phyloP scores from a whole-genome alignment of 2,113 vertebrate species.

The Illadopsis cleaveri region DNA sequence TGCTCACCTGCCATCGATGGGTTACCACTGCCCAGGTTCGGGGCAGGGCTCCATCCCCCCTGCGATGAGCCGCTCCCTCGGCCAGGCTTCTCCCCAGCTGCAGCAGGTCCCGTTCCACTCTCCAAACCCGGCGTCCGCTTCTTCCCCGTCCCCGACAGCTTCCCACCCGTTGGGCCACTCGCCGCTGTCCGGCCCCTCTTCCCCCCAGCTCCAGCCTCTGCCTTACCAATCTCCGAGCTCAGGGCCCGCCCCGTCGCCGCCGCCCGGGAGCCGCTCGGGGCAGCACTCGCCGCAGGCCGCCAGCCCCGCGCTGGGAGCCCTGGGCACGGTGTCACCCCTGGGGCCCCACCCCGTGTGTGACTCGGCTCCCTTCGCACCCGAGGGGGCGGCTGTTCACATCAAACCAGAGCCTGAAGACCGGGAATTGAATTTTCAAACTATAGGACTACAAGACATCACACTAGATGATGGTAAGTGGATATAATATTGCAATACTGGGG shows the following conservation, averaged over 20 bases:
- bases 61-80: constrained; percentile 73
- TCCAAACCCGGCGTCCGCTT: constrained; percentile 81
- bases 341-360: constrained; percentile 77
- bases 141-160: constrained; percentile 83
- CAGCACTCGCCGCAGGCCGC: constrained; percentile 88
- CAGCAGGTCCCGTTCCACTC: constrained; percentile 86
- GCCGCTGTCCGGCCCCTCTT: constrained; percentile 90
- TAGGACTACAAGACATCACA: constrained; percentile 97
- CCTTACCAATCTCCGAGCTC: constrained; percentile 91
- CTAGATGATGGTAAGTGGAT: constrained; percentile 94
- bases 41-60: constrained; percentile 78
- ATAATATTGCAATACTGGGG: not conserved
- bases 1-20: constrained; percentile 82
- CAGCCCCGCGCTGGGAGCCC: constrained; percentile 79
- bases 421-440: constrained; percentile 91
- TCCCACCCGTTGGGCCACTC: constrained; percentile 84
- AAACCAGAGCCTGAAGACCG: constrained; percentile 93
- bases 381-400: constrained; percentile 83
- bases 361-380: constrained; percentile 82
- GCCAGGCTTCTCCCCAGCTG: constrained; percentile 84
- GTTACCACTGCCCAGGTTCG: constrained; percentile 83
- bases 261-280: constrained; percentile 82
- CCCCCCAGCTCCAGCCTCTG: constrained; percentile 90
- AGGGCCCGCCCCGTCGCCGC: constrained; percentile 80
- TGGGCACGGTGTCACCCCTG: constrained; percentile 77